Base-by-base conservation (phyloP, 2,888 invertebrate species). In the Acrobasis suavella region DNA sequence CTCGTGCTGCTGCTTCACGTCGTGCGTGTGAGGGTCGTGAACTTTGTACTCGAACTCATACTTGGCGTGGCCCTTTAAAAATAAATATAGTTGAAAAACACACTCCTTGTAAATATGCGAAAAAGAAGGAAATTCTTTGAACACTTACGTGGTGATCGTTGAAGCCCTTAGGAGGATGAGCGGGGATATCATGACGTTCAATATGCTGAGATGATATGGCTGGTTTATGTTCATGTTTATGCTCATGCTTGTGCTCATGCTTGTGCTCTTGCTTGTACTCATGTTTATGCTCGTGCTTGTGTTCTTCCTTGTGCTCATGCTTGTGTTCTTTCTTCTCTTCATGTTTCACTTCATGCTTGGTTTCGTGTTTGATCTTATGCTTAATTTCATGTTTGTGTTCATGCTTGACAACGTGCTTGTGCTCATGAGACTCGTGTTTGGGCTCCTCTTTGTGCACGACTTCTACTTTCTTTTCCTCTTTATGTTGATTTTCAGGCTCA, bases 1-100 rank as follows among this genome's bases (percentile, higher is more conserved):
- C 78, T 93, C 93, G 62, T 86, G 80, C 75, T 93, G 93, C 68
- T 82, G 85, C 76, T 93, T 93, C 71, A 87, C 82, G 80, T 93
- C 93, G 8, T 90, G 92, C 49, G 92, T 92, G 69, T 93, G 92
- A 1, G 83, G 86, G 68, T 93, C 93, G 66, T 85, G 82, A 5
- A 89, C 90, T 39, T 89, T 83, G 74, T 92, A 91, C 68, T 87
- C 84, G 74, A 87, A 91, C 74, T 87, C 83, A 75, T 92, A 91
- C 75, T 89, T 89, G 32, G 91, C 88, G 65, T 88, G 86, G 38
- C 88, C 66, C 81, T 80, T 63, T 7, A 39, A 39, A 5, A 39
- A 38, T 6, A 49, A n/a, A 50, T 58, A 32, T 32, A 6, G 32
- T 16, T 14, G 14, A 17, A 42, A 42, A 42, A 1, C 2, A n/a